Conservation (phyloP, 2,113 vertebrate genomes). For the Apteryx mantelli region DNA sequence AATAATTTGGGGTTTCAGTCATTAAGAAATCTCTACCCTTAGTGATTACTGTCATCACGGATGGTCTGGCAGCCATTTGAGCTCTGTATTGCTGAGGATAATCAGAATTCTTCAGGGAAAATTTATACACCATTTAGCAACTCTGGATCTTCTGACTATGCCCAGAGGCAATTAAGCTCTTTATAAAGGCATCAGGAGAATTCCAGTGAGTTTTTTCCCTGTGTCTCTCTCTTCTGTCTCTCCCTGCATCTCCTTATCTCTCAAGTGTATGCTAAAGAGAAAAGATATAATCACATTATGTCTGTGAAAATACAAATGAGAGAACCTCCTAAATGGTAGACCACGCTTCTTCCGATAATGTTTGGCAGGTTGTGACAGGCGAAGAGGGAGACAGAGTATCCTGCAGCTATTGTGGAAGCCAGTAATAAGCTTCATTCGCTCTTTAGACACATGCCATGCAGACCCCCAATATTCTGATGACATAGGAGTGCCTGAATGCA, state of each 20-base stretch:
- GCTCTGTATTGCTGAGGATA: conserved; percentile 18
- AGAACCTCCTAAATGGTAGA: background rate
- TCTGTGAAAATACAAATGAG: background rate
- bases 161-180: conserved; percentile 42
- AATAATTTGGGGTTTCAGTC: conserved; percentile 34
- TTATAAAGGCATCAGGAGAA: background rate
- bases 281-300: background rate
- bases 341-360: background rate
- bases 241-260: background rate
- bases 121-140: conserved; percentile 37
- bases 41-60: conserved; percentile 24
- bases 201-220: background rate
- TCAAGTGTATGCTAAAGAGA: background rate
- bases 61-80: conserved; percentile 25
- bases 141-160: conserved; percentile 35
- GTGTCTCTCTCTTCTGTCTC: background rate
- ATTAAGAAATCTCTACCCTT: conserved; percentile 38
- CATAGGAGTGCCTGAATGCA: background rate
- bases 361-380: background rate
- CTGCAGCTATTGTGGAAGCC: background rate
- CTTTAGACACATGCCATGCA: background rate
- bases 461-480: background rate
- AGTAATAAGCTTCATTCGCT: background rate
- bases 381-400: background rate
- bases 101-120: conserved; percentile 41